Base-by-base conservation (phyloP, 64 coral and sea anemone genomes). In the Hydrozoanthus tunicans region DNA sequence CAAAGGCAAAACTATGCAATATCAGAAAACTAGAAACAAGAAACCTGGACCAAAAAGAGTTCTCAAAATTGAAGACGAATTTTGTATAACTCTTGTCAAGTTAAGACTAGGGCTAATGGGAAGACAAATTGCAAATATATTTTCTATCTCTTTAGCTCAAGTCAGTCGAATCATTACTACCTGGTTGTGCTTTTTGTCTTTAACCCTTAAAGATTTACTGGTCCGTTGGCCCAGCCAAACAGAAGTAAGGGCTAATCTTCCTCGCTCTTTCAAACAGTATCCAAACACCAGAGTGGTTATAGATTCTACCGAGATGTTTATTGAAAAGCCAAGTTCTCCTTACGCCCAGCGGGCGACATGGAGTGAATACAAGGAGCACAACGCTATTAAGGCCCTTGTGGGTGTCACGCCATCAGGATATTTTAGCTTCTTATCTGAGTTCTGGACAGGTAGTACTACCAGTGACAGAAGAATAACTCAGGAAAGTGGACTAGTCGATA, bases 401-500 rank as follows among this genome's bases (percentile, higher is more conserved):
- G 51, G 74, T 55, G 82, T 91, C 52, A 58, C 56, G 3, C 90
- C 78, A 56, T 79, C 89, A 65, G 77, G 89, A 23, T 80, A 80
- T 25, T 91, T 91, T 63, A 72, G 43, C 68, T 91, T 91, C 62
- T 52, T 75, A 43, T 91, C 64, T 11, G 43, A 82, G 68, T 79
- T 91, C 70, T 91, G 90, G 79, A 82, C 63, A 72, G 90, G 79
- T 20, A 20, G 20, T 71, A 58, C 58, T 59, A 52, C 79, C 56
- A 82, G 90, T 57, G 90, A 91, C 56, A 65, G 90, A 81, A 70
- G 82, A 53, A 91, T 91, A 6, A 91, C 90, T 14, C 77, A 91
- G 80, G 79, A 82, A 68, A 73, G 63, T 91, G 90, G 90, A 59
- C 52, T 91, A 32, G 59, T 82, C 10, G 78, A 91, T 20, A 32